These are phyloP conservation scores for Lasioglossum oenotherae DNA, from an alignment of 2,888 invertebrate species.

Conservation along the genomic window DNA sequence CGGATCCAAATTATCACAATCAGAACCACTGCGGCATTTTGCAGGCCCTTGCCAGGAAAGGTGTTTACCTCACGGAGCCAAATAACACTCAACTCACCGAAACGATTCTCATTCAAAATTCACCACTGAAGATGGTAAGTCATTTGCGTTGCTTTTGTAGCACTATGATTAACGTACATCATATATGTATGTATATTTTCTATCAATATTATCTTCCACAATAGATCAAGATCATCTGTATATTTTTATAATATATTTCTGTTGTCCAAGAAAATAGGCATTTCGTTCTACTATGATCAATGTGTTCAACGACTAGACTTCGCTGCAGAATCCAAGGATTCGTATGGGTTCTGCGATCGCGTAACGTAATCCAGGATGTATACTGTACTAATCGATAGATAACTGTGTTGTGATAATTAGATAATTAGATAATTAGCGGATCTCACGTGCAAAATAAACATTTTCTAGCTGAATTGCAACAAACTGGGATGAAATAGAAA, in stretches of 20 bases:
- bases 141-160: neutral
- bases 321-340: neutral
- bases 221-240: neutral
- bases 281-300: neutral
- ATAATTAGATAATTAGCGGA: no score
- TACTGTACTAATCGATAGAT: neutral
- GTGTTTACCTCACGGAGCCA: slow-evolving; percentile 93
- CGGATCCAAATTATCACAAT: slow-evolving; percentile 98
- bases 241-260: neutral
- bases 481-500: no score
- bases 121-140: slow-evolving; percentile 95
- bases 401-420: neutral
- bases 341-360: neutral
- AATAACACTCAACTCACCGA: slow-evolving; percentile 96
- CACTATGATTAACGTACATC: no score
- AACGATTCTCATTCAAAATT: slow-evolving; percentile 97
- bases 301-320: neutral
- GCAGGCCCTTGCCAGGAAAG: slow-evolving; percentile 96
- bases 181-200: neutral
- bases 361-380: neutral
- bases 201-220: neutral
- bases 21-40: slow-evolving; percentile 98
- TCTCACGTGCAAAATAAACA: no score
- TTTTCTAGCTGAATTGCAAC: no score
- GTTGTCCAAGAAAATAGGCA: no score